Percentiles rank a stretch among this genome's conserved stretches.
These are phyloP conservation scores for Lymantria monacha DNA, from an alignment of 2,888 invertebrate genomes.

Conservation along the genomic window DNA sequence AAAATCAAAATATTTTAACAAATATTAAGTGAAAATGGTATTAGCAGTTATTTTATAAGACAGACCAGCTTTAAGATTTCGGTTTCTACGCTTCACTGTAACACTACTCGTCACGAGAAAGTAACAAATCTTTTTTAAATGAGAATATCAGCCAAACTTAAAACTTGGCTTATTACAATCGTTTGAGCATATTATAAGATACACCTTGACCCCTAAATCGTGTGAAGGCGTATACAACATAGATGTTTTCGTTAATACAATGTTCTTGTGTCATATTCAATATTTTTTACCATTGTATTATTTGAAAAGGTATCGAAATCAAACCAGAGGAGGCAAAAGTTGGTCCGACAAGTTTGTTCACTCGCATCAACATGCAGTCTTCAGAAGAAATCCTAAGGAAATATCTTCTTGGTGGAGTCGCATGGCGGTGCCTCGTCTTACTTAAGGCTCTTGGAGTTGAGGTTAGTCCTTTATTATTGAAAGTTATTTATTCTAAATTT, in stretches of 20 bases:
- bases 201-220: too few relatives aligned
- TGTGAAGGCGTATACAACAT: too few relatives aligned
- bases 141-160: too few relatives aligned
- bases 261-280: not conserved
- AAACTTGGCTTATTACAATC: too few relatives aligned
- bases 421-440: constrained; percentile 83
- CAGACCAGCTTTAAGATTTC: too few relatives aligned
- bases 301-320: constrained; percentile 34
- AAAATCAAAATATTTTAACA: too few relatives aligned
- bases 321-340: constrained; percentile 33
- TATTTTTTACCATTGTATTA: not conserved
- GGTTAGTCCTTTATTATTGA: constrained; percentile 1
- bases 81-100: too few relatives aligned
- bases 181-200: too few relatives aligned
- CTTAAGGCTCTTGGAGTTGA: constrained; percentile 81
- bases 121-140: too few relatives aligned
- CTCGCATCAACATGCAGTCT: constrained; percentile 53
- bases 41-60: too few relatives aligned
- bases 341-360: constrained; percentile 57
- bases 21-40: too few relatives aligned
- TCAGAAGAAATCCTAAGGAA: constrained; percentile 69
- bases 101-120: too few relatives aligned
- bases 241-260: not conserved
- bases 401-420: constrained; percentile 82
- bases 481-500: not conserved